These are phyloP conservation scores for Vespertilio murinus DNA, from an alignment of 2,797 vertebrate genomes.

Conservation along the genomic window DNA sequence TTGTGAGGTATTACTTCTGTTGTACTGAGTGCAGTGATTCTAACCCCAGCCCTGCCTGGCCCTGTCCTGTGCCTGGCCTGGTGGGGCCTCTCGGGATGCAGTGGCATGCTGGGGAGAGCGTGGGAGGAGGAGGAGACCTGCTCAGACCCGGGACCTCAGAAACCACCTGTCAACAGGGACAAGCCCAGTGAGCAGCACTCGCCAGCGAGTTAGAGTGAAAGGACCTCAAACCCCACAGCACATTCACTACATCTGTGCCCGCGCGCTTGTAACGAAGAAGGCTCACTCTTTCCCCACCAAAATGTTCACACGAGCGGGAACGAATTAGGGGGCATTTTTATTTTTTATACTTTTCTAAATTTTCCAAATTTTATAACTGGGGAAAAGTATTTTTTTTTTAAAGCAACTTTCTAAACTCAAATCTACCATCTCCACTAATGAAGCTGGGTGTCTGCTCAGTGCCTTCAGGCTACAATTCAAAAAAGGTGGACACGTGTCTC, in stretches of 20 bases:
- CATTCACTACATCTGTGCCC: accelerated
- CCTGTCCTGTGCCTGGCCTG: not conserved
- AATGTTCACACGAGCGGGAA: not conserved
- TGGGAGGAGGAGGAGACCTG: not conserved
- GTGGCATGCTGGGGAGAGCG: too few relatives aligned
- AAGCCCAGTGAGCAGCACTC: not conserved
- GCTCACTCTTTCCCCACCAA: not conserved
- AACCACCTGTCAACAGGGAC: not conserved
- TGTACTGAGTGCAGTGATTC: not conserved
- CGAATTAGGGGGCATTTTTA: not conserved
- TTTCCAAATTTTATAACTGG: constrained; percentile 46
- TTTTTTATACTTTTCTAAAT: constrained; percentile 36
- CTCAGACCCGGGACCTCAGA: accelerated
- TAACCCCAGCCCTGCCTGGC: accelerated
- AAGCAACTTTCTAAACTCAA: not conserved
- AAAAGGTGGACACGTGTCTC: too few relatives aligned
- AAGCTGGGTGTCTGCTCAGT: not conserved
- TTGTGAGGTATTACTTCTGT: too few relatives aligned
- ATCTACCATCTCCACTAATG: not conserved
- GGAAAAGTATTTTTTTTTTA: not conserved
- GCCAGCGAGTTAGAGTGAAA: too few relatives aligned
- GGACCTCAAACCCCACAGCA: too few relatives aligned
- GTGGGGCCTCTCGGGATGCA: too few relatives aligned
- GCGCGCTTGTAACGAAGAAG: not conserved
- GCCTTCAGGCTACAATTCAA: not conserved